Percentiles rank a stretch among this genome's conserved stretches.
These are phyloP conservation scores for Threskiornis aethiopicus DNA, from an alignment of 2,797 vertebrate species.

Conservation along the genomic window DNA sequence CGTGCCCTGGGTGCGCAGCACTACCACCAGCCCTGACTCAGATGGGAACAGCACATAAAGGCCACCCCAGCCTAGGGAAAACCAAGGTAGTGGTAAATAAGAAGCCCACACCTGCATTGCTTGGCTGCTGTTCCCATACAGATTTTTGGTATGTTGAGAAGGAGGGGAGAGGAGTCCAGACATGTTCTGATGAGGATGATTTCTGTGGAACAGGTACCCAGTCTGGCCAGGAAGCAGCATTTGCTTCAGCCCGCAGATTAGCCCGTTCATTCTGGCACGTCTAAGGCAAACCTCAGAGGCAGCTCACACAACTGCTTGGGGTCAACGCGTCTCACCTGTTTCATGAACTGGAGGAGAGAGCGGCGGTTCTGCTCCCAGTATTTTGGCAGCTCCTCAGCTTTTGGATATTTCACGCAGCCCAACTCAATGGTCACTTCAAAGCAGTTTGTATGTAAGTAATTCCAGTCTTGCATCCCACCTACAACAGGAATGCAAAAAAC, in stretches of 20 bases:
- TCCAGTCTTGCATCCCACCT: conserved; percentile 99
- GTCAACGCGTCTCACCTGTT: conserved; percentile 80
- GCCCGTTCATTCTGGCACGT: background rate
- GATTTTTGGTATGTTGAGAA: background rate
- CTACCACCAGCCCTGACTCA: background rate
- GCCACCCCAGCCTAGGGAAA: background rate
- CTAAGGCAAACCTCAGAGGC: background rate
- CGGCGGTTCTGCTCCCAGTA: conserved; percentile 91
- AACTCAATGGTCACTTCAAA: conserved; percentile 98
- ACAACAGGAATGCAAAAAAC: background rate
- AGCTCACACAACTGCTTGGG: background rate
- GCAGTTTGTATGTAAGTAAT: conserved; percentile 96
- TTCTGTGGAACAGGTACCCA: background rate
- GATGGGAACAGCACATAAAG: background rate
- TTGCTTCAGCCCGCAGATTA: background rate
- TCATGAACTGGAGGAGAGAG: conserved; percentile 90
- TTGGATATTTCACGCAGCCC: conserved; percentile 92
- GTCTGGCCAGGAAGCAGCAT: background rate
- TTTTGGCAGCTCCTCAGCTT: conserved; percentile 81
- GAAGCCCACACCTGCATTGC: background rate
- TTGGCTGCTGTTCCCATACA: background rate
- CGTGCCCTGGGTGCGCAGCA: background rate
- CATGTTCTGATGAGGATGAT: background rate
- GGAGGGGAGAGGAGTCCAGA: background rate
- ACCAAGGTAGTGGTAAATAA: background rate